A percentile compares a stretch with the other conserved stretches of the same genome.
phyloP scores from a whole-genome alignment of 2,113 vertebrate genomes.

The Tyrannus savana region DNA sequence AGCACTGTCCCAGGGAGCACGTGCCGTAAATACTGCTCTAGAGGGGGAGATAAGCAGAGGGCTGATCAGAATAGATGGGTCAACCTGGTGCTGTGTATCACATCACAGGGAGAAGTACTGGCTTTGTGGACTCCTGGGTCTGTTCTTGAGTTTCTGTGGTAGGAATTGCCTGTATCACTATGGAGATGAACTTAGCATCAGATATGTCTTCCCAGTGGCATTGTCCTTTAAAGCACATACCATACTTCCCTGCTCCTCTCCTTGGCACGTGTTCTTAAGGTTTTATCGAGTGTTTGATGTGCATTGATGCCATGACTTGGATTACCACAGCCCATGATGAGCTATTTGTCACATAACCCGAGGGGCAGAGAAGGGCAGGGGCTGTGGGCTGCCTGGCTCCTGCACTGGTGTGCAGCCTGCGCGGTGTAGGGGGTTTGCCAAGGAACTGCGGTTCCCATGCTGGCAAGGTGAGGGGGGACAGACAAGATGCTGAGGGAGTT shows the following conservation, averaged over 20 bases:
- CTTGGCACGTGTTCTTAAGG: not conserved
- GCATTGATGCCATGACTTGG: not conserved
- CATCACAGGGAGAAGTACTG: not conserved
- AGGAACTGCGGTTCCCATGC: not conserved
- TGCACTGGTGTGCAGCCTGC: accelerated
- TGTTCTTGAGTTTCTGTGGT: not conserved
- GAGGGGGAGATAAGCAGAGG: not conserved
- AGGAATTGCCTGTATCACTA: not conserved
- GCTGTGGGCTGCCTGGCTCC: accelerated
- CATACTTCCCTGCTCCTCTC: not conserved
- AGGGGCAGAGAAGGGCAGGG: accelerated
- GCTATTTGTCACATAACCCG: not conserved
- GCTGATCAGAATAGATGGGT: not conserved
- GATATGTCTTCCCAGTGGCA: not conserved
- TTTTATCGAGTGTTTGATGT: not conserved
- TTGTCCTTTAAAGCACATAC: not conserved
- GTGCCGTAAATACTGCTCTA: not conserved
- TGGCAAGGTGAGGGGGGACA: not conserved
- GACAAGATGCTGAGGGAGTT: not conserved
- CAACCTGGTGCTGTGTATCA: not conserved
- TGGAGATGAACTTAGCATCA: not conserved
- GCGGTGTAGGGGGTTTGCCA: accelerated
- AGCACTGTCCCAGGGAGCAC: accelerated
- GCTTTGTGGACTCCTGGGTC: not conserved
- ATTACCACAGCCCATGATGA: not conserved